phyloP scores from a whole-genome alignment of 2,888 invertebrate species.

The Pachycephus smyrnensis region DNA sequence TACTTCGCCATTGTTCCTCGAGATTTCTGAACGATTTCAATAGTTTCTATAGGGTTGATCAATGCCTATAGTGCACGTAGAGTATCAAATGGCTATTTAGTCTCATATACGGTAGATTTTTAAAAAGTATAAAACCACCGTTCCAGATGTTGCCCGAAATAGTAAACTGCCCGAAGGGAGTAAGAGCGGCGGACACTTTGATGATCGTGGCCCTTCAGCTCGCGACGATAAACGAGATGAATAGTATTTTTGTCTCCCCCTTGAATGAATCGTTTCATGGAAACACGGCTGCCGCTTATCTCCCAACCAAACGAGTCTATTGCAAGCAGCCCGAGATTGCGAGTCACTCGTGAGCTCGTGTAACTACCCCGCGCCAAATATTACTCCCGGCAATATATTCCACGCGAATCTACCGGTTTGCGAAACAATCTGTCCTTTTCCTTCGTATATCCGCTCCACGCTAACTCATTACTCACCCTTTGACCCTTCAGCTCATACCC shows the following conservation, averaged over 20 bases:
- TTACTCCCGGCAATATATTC: background rate
- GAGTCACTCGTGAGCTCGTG: background rate
- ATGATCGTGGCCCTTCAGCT: conserved; percentile 6
- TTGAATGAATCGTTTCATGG: background rate
- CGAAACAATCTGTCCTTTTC: background rate
- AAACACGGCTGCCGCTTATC: background rate
- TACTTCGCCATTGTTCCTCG: background rate
- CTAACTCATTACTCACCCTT: background rate
- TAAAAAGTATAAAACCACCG: background rate
- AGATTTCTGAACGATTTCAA: background rate
- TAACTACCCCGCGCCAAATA: background rate
- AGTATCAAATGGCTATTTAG: background rate
- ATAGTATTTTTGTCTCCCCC: conserved; percentile 41
- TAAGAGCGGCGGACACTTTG: background rate
- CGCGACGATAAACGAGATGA: conserved; percentile 40
- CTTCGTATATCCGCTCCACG: background rate
- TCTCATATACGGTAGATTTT: background rate
- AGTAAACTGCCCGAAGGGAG: background rate
- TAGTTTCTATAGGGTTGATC: background rate
- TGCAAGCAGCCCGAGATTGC: background rate
- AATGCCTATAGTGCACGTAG: background rate
- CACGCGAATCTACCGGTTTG: background rate
- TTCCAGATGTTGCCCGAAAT: background rate
- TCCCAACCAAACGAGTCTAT: background rate
- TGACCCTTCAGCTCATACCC: background rate